phyloP scores from a whole-genome alignment of 2,888 invertebrate species.

The Oxyteleia sp. region DNA sequence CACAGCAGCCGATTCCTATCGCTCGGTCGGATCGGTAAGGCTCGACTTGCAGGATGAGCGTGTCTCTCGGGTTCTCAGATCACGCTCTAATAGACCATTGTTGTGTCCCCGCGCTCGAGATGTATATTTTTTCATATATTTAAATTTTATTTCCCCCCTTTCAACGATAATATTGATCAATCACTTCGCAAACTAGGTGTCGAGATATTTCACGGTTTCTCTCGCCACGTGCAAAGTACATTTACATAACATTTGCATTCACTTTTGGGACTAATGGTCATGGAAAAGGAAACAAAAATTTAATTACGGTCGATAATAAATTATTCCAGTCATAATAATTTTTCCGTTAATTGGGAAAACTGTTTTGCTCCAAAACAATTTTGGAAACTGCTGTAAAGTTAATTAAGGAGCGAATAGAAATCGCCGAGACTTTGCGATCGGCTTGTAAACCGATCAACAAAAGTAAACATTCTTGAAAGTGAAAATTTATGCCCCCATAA shows the following conservation, averaged over 20 bases:
- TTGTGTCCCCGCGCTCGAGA: constrained; percentile 30
- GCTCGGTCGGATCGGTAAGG: constrained; percentile 67
- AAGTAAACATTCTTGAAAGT: constrained; percentile 44
- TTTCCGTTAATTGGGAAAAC: neutral
- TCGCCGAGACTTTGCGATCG: neutral
- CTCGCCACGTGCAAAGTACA: neutral
- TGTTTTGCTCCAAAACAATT: constrained; percentile 1
- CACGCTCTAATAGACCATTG: constrained; percentile 55
- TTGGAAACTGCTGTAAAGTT: constrained; percentile 21
- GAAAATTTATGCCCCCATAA: constrained; percentile 49
- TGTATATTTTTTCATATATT: constrained; percentile 52
- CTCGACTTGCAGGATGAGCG: constrained; percentile 13
- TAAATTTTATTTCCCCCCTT: constrained; percentile 22
- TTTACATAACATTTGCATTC: constrained; percentile 15
- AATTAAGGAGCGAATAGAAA: constrained; percentile 29
- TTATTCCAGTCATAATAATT: neutral
- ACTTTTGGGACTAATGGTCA: neutral
- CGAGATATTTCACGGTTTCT: constrained; percentile 36
- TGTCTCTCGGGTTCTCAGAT: constrained; percentile 40
- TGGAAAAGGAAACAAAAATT: too few species aligned
- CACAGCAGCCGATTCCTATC: constrained; percentile 72
- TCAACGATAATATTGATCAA: constrained; percentile 55
- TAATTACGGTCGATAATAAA: neutral
- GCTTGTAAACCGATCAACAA: constrained; percentile 52
- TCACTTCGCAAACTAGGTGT: constrained; percentile 47